phyloP scores from a whole-genome alignment of 2,113 vertebrate species.

The Crotophaga sulcirostris region DNA sequence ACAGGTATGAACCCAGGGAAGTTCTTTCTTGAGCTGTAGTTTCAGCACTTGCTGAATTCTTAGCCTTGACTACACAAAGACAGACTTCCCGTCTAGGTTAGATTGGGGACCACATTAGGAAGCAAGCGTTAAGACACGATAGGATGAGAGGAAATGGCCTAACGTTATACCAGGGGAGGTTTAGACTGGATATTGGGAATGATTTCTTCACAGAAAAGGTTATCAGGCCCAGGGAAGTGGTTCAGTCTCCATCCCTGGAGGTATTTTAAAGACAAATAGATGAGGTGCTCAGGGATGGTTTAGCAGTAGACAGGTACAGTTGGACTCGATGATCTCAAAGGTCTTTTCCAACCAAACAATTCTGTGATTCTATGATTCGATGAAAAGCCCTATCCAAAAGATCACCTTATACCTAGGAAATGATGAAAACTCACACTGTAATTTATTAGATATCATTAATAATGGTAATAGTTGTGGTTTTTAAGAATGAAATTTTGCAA shows the following conservation, averaged over 20 bases:
- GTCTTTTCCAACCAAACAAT: too few relatives aligned
- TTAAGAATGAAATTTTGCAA: not conserved
- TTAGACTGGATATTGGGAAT: too few relatives aligned
- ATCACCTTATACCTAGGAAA: not conserved
- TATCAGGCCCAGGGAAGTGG: too few relatives aligned
- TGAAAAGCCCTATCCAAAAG: not conserved
- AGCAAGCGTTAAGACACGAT: not conserved
- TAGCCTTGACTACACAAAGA: not conserved
- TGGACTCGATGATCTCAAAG: too few relatives aligned
- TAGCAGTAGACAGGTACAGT: too few relatives aligned
- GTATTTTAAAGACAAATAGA: too few relatives aligned
- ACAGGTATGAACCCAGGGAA: not conserved
- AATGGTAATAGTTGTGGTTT: not conserved
- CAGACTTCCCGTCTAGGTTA: rapidly evolving
- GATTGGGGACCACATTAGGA: not conserved
- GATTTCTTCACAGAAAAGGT: too few relatives aligned
- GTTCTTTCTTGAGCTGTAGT: not conserved
- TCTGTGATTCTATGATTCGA: too few relatives aligned
- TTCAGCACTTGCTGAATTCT: not conserved
- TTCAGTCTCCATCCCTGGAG: too few relatives aligned
- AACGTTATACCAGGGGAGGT: too few relatives aligned
- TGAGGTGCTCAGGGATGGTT: too few relatives aligned
- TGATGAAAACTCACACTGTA: not conserved
- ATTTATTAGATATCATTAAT: not conserved
- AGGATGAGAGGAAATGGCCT: not conserved